Percentiles rank a stretch among this genome's conserved stretches.
Conservation (phyloP, 2,797 vertebrate species). For the Cossypha dichroa region DNA sequence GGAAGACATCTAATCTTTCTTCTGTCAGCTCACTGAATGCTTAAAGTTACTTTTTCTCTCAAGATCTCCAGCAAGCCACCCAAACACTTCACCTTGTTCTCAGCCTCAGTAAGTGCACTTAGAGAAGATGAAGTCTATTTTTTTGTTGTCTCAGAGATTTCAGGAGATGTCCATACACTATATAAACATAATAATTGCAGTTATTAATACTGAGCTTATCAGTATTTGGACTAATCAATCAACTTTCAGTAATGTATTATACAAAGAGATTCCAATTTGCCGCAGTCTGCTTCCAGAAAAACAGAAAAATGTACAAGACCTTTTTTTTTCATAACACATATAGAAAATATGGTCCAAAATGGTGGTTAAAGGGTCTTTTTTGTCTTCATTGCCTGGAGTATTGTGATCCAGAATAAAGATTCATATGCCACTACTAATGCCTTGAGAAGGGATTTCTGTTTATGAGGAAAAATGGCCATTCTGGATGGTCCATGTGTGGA, state of each 20-base stretch:
- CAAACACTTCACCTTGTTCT: background rate
- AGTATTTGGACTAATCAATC: background rate
- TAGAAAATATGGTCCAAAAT: background rate
- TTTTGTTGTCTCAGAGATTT: background rate
- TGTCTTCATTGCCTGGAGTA: background rate
- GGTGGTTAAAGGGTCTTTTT: accelerated
- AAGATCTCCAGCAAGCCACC: background rate
- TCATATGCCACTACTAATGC: background rate
- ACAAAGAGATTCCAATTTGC: background rate
- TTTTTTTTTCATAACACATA: background rate
- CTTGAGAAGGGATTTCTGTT: background rate
- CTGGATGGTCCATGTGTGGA: accelerated
- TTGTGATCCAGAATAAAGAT: background rate
- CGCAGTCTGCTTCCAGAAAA: background rate
- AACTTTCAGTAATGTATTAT: background rate
- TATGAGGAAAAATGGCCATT: background rate
- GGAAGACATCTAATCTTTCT: background rate
- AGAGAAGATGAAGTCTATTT: background rate
- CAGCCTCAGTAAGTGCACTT: background rate
- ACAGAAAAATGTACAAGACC: background rate
- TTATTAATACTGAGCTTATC: background rate
- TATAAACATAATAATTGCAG: background rate
- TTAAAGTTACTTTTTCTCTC: background rate
- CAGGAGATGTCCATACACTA: background rate
- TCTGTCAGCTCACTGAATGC: background rate